A percentile compares a stretch with the other conserved stretches of the same genome.
Conservation (phyloP, 2,888 invertebrate species). For the Melanostoma mellinum region DNA sequence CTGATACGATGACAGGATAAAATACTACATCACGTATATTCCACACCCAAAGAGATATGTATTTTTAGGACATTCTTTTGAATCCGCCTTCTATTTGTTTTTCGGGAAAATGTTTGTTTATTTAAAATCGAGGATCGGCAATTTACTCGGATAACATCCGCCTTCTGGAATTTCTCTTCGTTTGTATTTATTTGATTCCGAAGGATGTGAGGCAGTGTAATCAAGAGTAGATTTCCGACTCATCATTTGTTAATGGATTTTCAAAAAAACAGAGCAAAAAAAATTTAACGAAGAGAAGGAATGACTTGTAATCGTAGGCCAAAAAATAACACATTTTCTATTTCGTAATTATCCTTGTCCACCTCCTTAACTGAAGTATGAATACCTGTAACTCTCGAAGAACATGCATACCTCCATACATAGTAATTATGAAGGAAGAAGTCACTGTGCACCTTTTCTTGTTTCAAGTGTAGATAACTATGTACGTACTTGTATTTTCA, state of each 20-base stretch:
- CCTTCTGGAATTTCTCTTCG: conserved; percentile 57
- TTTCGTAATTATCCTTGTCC: conserved; percentile 58
- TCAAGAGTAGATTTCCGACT: conserved; percentile 62
- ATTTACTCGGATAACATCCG: conserved; percentile 70
- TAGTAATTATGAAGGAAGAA: conserved; percentile 2
- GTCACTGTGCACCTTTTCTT: conserved; percentile 4
- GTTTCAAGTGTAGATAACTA: neutral
- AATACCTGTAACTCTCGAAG: neutral
- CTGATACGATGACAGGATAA: conserved; percentile 20
- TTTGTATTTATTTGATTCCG: conserved; percentile 17
- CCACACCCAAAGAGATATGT: conserved; percentile 14
- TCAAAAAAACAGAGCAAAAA: conserved; percentile 17
- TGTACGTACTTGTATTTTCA: no score
- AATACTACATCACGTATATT: conserved; percentile 11
- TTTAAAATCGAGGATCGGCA: conserved; percentile 51
- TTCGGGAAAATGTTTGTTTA: conserved; percentile 63
- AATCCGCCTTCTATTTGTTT: conserved; percentile 66
- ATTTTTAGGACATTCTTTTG: conserved; percentile 38
- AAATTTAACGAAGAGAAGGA: conserved; percentile 12
- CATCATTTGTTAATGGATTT: conserved; percentile 61
- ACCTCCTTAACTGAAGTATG: conserved; percentile 34
- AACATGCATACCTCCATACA: neutral
- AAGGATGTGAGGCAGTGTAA: conserved; percentile 44
- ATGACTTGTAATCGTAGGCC: conserved; percentile 17
- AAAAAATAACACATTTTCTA: neutral